Conservation (phyloP, 2,888 invertebrate genomes). For the Torymus tubicola region DNA sequence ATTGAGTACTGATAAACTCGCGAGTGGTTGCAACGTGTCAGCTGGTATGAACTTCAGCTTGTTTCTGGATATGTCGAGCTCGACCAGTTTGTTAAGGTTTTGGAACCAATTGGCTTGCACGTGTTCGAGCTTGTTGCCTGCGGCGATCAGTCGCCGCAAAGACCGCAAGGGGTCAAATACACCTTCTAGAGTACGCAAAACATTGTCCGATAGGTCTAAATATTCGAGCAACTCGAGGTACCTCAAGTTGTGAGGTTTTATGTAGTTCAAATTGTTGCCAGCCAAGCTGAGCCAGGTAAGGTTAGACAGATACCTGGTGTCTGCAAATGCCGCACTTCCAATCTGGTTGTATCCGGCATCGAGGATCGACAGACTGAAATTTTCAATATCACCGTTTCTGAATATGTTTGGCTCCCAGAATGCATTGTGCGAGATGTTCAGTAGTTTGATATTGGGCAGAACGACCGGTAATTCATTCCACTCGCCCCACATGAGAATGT, state of each 20-base stretch:
- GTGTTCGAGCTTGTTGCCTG: constrained; percentile 82
- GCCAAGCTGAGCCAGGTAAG: constrained; percentile 83
- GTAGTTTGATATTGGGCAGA: constrained; percentile 25
- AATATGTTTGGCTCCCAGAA: constrained; percentile 44
- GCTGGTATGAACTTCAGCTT: constrained; percentile 81
- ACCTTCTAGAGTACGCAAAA: constrained; percentile 78
- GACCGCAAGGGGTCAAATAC: constrained; percentile 80
- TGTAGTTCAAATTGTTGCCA: constrained; percentile 81
- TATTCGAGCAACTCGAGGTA: constrained; percentile 81
- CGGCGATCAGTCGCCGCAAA: constrained; percentile 85
- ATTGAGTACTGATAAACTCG: constrained; percentile 86
- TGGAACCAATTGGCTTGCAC: constrained; percentile 83
- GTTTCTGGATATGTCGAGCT: constrained; percentile 85
- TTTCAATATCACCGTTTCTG: no score
- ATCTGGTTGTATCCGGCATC: constrained; percentile 70
- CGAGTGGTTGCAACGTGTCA: constrained; percentile 84
- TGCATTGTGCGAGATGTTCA: constrained; percentile 70
- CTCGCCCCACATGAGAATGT: constrained; percentile 58
- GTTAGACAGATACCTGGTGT: constrained; percentile 63
- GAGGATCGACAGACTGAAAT: constrained; percentile 70
- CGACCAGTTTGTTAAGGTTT: constrained; percentile 81
- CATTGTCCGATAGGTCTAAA: constrained; percentile 85
- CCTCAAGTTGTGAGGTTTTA: constrained; percentile 80
- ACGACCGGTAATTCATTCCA: not conserved
- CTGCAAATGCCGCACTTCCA: not conserved